phyloP scores from a whole-genome alignment of 2,797 vertebrate species.

The Sebastes cheni region DNA sequence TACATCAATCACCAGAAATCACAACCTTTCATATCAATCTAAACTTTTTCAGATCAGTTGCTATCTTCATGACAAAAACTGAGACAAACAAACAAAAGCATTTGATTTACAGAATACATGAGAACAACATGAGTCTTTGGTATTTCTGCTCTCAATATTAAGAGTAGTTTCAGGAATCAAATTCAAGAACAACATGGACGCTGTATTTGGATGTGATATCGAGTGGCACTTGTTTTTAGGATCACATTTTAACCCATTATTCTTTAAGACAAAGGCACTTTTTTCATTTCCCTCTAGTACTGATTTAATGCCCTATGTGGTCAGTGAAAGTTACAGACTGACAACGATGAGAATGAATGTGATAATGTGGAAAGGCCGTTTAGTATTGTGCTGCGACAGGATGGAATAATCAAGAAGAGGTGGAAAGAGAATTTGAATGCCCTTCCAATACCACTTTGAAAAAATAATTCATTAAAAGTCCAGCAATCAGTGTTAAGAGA shows the following conservation, averaged over 20 bases:
- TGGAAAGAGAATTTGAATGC: not conserved
- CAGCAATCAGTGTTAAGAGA: not conserved
- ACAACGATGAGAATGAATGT: not conserved
- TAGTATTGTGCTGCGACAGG: not conserved
- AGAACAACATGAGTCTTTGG: slow-evolving; percentile 25
- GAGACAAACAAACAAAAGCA: not conserved
- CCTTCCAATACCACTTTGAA: too few relatives aligned
- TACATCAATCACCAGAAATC: slow-evolving; percentile 29
- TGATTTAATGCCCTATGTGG: not conserved
- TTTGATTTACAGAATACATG: not conserved
- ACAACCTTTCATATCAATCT: not conserved
- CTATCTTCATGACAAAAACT: not conserved
- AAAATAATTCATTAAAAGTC: not conserved
- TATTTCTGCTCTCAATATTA: not conserved
- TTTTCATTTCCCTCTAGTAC: not conserved
- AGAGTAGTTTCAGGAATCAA: not conserved
- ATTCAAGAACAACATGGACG: not conserved
- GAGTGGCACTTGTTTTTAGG: not conserved
- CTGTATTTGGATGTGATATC: not conserved
- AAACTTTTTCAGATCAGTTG: not conserved
- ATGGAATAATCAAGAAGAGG: not conserved
- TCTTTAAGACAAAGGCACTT: slow-evolving; percentile 8
- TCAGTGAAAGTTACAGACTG: not conserved
- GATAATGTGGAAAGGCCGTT: not conserved
- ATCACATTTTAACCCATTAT: not conserved